Evolutionary conservation across 2,797 vertebrate genomes (phyloP).

Genomic region (Enteromius treurensis): DNA sequence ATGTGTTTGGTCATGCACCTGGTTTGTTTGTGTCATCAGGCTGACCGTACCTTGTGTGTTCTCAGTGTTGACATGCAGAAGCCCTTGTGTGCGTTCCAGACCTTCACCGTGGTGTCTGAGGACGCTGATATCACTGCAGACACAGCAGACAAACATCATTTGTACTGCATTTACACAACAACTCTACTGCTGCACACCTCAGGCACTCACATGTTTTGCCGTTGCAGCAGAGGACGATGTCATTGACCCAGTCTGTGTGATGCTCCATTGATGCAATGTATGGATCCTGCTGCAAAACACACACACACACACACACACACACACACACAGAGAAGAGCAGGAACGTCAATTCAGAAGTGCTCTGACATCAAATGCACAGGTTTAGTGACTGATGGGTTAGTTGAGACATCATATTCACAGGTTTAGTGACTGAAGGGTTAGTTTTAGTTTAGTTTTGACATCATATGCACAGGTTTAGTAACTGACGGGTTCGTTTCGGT

Average conservation of each 20-base stretch:
- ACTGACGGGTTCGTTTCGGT: no score
- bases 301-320: neutral
- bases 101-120: conserved; percentile 89
- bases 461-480: no score
- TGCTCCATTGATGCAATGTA: conserved; percentile 99
- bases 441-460: conserved; percentile 58
- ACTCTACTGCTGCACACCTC: neutral
- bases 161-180: no score
- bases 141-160: conserved; percentile 9
- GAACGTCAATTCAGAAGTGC: neutral
- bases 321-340: neutral
- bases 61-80: conserved; percentile 89
- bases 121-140: conserved; percentile 86
- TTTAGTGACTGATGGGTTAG: neutral
- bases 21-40: neutral
- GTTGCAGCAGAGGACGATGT: conserved; percentile 98
- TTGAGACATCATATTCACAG: neutral
- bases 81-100: conserved; percentile 90
- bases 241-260: conserved; percentile 99
- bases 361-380: neutral
- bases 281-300: conserved; percentile 89
- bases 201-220: conserved; percentile 92
- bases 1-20: neutral
- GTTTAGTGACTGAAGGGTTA: conserved; percentile 59
- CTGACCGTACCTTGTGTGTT: conserved; percentile 83